Percentiles rank a stretch among this genome's conserved stretches.
These are phyloP conservation scores for Sinocyclocheilus grahami DNA, from an alignment of 2,113 vertebrate species.

Conservation along the genomic window DNA sequence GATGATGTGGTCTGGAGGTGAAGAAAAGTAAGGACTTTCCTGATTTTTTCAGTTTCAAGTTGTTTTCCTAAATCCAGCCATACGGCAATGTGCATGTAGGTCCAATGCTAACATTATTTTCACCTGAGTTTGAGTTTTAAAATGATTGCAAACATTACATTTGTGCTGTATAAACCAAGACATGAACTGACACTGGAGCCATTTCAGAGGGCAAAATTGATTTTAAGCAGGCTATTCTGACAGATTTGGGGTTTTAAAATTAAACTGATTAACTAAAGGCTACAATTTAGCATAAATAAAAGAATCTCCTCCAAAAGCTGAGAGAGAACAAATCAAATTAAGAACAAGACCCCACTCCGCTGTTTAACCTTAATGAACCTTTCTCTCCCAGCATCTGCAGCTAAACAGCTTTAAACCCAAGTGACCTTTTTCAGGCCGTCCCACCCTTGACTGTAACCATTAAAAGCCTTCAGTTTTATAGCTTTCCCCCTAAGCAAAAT, in stretches of 20 bases:
- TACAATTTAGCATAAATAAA: slow-evolving; percentile 10
- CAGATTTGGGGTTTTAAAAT: neutral
- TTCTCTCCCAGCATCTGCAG: slow-evolving; percentile 24
- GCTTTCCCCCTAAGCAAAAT: slow-evolving; percentile 14
- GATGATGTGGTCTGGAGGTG: slow-evolving; percentile 1
- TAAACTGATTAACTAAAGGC: neutral
- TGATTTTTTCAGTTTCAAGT: neutral
- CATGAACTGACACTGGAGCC: neutral
- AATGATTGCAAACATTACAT: neutral
- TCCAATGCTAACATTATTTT: neutral
- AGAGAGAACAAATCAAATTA: slow-evolving; percentile 25
- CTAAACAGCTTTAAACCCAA: slow-evolving; percentile 40
- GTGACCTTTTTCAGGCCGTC: slow-evolving; percentile 5
- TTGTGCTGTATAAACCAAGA: neutral
- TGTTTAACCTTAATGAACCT: slow-evolving; percentile 44
- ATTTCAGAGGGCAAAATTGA: slow-evolving; percentile 7
- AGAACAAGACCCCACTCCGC: slow-evolving; percentile 16
- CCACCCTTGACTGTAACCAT: slow-evolving; percentile 47
- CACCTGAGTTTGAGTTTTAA: neutral
- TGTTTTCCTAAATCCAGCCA: neutral
- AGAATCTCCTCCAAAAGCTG: neutral
- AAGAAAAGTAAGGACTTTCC: neutral
- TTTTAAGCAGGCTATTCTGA: slow-evolving; percentile 20
- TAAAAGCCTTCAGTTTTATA: slow-evolving; percentile 41
- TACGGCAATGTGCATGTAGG: neutral